phyloP scores from a whole-genome alignment of 2,888 invertebrate species.

The Agrotis puta region DNA sequence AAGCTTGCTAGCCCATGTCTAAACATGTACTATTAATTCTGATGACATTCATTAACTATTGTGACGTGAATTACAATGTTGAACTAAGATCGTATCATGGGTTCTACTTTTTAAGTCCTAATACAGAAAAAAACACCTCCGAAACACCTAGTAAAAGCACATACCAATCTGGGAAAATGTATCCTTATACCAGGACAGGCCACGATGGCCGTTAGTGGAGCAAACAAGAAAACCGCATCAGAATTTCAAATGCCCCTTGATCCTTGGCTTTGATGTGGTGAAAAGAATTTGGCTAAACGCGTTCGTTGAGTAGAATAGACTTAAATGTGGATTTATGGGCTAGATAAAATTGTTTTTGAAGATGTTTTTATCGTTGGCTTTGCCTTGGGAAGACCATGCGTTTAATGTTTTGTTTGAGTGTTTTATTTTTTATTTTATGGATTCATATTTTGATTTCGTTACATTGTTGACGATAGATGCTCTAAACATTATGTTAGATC shows the following conservation, averaged over 20 bases:
- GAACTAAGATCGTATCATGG: too few species aligned
- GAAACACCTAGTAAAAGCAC: slow-evolving; percentile 47
- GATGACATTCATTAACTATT: neutral
- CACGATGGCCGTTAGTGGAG: slow-evolving; percentile 61
- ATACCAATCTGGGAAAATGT: slow-evolving; percentile 60
- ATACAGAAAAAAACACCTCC: slow-evolving; percentile 8
- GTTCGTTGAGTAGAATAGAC: slow-evolving; percentile 62
- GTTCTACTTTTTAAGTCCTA: too few species aligned
- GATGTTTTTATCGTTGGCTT: slow-evolving; percentile 50
- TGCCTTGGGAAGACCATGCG: slow-evolving; percentile 10
- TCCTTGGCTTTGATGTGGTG: slow-evolving; percentile 66
- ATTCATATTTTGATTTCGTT: neutral
- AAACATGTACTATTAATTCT: neutral
- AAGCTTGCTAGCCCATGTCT: neutral
- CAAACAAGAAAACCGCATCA: slow-evolving; percentile 79
- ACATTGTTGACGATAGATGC: neutral
- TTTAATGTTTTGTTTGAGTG: slow-evolving; percentile 11
- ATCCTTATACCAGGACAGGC: slow-evolving; percentile 42
- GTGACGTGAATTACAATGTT: neutral
- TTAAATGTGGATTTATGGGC: slow-evolving; percentile 59
- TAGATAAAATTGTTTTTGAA: slow-evolving; percentile 58
- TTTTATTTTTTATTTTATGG: slow-evolving; percentile 11
- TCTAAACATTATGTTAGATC: neutral
- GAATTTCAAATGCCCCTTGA: slow-evolving; percentile 78
- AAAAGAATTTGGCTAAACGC: slow-evolving; percentile 69